Percentiles rank a stretch among this genome's conserved stretches.
Evolutionary conservation across 2,113 vertebrate species (phyloP).

Genomic region (Chaetorhynchus papuensis): DNA sequence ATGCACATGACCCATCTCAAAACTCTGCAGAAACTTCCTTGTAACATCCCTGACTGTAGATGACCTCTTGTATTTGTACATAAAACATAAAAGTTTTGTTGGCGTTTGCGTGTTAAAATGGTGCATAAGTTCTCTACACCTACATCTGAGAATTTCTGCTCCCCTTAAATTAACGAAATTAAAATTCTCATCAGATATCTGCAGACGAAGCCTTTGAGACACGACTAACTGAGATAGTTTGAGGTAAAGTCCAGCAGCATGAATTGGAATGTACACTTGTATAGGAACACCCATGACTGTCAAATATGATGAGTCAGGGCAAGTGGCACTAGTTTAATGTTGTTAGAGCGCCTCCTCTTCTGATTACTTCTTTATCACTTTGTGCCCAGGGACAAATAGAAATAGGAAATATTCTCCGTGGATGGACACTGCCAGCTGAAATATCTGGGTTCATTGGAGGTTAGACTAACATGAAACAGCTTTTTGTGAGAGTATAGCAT

Average conservation of each 20-base stretch:
- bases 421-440: background rate
- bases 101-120: background rate
- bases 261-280: background rate
- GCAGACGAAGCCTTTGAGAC: background rate
- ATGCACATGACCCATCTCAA: background rate
- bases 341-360: background rate
- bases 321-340: background rate
- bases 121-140: background rate
- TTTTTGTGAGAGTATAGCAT: background rate
- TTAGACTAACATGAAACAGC: background rate
- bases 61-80: background rate
- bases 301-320: background rate
- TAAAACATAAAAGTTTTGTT: background rate
- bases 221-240: rapidly evolving
- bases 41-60: background rate
- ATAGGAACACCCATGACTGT: background rate
- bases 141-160: background rate
- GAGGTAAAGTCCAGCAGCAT: background rate
- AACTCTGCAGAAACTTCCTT: background rate
- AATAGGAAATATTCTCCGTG: background rate
- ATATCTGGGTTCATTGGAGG: background rate
- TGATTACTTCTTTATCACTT: background rate
- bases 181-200: background rate
- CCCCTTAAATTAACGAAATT: background rate
- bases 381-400: background rate